Conservation (phyloP, 2,797 vertebrate species). For the Enoplosus armatus region DNA sequence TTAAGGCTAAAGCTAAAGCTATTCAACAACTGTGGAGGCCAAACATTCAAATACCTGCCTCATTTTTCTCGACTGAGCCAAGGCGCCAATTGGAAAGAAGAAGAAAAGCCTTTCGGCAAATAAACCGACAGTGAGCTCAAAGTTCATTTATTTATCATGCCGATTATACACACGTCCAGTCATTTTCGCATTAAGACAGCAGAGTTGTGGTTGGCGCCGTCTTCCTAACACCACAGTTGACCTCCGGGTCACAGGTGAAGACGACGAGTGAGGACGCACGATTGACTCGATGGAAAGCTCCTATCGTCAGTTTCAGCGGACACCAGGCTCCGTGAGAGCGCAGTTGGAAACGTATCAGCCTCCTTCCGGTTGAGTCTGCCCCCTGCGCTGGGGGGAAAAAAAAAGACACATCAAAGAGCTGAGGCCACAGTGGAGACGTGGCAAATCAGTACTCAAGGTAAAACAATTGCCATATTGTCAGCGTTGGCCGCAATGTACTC, state of each 20-base stretch:
- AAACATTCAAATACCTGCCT: too few relatives aligned
- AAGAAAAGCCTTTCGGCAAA: not conserved
- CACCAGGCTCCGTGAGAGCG: not conserved
- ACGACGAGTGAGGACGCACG: too few relatives aligned
- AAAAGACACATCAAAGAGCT: slow-evolving; percentile 4
- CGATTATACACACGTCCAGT: not conserved
- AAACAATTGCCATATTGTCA: slow-evolving; percentile 28
- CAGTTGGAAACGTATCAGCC: not conserved
- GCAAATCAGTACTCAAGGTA: slow-evolving; percentile 15
- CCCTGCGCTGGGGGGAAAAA: not conserved
- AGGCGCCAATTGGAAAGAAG: too few relatives aligned
- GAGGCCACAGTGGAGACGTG: not conserved
- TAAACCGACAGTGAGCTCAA: not conserved
- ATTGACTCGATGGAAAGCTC: not conserved
- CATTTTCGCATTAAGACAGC: too few relatives aligned
- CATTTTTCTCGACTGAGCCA: not conserved
- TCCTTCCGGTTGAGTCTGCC: not conserved
- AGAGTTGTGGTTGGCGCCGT: not conserved
- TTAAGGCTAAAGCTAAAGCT: too few relatives aligned
- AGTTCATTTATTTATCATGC: not conserved
- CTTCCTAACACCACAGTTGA: not conserved
- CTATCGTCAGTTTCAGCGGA: not conserved
- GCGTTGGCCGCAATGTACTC: not conserved
- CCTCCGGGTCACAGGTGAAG: not conserved
- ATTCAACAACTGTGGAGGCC: too few relatives aligned